Percentiles rank a stretch among this genome's conserved stretches.
Conservation (phyloP, 2,113 vertebrate genomes). For the Phasianus colchicus region DNA sequence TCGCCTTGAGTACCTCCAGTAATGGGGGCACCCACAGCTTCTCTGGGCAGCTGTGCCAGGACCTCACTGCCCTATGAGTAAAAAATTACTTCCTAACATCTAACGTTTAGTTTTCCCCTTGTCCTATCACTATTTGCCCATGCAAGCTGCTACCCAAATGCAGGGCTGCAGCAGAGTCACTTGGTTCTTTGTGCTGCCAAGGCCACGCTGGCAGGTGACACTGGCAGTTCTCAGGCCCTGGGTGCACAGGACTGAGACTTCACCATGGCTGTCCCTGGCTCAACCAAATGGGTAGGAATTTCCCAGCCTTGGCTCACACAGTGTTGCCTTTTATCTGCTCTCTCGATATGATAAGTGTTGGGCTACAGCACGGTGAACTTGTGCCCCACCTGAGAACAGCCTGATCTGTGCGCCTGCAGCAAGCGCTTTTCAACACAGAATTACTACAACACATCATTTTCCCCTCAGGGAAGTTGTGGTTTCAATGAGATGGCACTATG, state of each 20-base stretch:
- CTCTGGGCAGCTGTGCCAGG: too few species aligned
- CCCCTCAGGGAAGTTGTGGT: neutral
- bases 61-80: too few species aligned
- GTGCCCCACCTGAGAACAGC: fast-evolving
- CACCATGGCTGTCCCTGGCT: neutral
- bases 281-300: neutral
- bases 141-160: neutral
- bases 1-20: too few species aligned
- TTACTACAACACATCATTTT: neutral
- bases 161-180: fast-evolving
- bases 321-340: neutral
- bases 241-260: neutral
- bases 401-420: neutral
- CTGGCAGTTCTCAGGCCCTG: neutral
- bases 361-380: neutral
- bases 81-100: too few species aligned
- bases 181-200: fast-evolving
- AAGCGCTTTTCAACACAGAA: neutral
- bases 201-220: neutral
- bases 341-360: neutral
- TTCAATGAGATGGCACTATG: neutral
- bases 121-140: too few species aligned
- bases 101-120: too few species aligned
- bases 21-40: too few species aligned
- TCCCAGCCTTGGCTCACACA: fast-evolving